Evolutionary conservation across 2,797 vertebrate species (phyloP).

Genomic region (Alcedo atthis): DNA sequence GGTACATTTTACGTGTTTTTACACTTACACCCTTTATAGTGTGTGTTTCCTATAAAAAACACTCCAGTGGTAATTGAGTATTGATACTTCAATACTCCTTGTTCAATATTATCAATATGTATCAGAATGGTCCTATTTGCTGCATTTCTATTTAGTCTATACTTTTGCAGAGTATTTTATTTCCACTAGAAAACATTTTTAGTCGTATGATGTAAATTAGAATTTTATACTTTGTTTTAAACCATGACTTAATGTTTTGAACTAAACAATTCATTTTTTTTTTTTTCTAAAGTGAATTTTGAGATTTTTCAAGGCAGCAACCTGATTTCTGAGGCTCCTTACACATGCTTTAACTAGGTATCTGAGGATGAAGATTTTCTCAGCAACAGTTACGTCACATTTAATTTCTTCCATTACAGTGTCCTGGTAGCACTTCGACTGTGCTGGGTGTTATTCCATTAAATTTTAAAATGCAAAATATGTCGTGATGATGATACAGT

Average conservation of each 20-base stretch:
- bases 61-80: not conserved
- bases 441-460: not conserved
- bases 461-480: not conserved
- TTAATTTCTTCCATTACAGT: not conserved
- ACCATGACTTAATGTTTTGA: accelerated
- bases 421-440: not conserved
- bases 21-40: not conserved
- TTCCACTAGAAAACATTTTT: not conserved
- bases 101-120: too few relatives aligned
- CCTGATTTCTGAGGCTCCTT: not conserved
- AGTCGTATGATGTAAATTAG: not conserved
- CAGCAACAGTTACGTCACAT: not conserved
- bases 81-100: not conserved
- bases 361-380: not conserved
- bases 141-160: not conserved
- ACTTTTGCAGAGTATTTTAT: not conserved
- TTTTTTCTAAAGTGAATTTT: not conserved
- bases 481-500: accelerated
- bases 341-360: not conserved
- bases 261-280: not conserved
- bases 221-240: not conserved
- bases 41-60: not conserved
- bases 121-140: not conserved
- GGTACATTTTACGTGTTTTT: not conserved
- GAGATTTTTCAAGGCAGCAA: not conserved